Base-by-base conservation (phyloP, 1,140 invertebrate species). In the Lepidurus apus region DNA sequence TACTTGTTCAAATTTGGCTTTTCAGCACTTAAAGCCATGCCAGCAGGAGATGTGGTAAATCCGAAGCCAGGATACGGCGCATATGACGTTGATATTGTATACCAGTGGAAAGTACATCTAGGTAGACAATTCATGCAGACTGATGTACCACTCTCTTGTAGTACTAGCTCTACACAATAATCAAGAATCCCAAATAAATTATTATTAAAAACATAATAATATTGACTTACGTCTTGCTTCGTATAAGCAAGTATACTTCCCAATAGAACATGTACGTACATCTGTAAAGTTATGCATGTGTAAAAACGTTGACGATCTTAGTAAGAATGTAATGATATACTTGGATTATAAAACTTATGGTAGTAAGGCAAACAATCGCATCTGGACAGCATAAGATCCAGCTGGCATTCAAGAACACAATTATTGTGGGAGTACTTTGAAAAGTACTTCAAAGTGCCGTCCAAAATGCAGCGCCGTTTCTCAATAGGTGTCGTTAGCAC, bases 231-330 rank as follows among this genome's bases (percentile, higher is more conserved):
- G 53, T 65, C 53, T 65, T 17, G 53, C 21, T 13, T 65, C 5
- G 17, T 21, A n/a, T 65, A 65, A 65, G 21, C 53, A 65, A 5
- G 13, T 21, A 65, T 65, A 65, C 17, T 13, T n/a, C 17, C 13
- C 6, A 65, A 65, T 65, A 65, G 53, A 17, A 17, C 53, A 65
- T 7, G 13, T 17, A 0, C 7, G 17, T 17, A 9, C 8, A 17
- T 21, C 53, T 65, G 21, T n/a, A 17, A 65, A 47, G 10, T 17
- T 11, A 11, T 9, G 10, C 53, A 7, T 21, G n/a, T 65, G 4
- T n/a, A 47, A 47, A 89, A 4, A 89, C 88, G 42, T 90, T 90
- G 79, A 91, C 91, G 80, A 91, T 88, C 44, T 87, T 86, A 81
- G 90, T 89, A 80, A 88, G 91, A 83, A 90, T 11, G n/a, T 26